Conservation (phyloP, 1,140 invertebrate genomes). For the Philopotamus ludificatus region DNA sequence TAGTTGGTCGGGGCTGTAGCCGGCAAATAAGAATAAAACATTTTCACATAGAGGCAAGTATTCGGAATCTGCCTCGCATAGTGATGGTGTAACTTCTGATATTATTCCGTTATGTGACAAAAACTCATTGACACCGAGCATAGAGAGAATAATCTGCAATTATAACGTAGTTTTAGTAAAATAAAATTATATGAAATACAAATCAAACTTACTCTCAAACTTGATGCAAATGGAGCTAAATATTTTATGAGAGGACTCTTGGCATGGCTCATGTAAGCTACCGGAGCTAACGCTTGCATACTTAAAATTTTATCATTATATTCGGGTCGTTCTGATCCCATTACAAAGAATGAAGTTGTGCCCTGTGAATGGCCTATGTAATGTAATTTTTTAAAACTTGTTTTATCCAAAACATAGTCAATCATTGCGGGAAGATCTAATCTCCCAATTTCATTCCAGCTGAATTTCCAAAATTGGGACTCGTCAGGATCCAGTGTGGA, state of each 20-base stretch:
- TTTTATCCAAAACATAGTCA: slow-evolving; percentile 65
- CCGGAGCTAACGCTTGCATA: slow-evolving; percentile 69
- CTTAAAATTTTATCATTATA: slow-evolving; percentile 65
- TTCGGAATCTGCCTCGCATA: slow-evolving; percentile 55
- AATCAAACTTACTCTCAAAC: neutral
- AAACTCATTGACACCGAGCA: neutral
- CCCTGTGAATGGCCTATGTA: slow-evolving; percentile 74
- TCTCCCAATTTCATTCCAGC: slow-evolving; percentile 76
- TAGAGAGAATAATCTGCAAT: neutral
- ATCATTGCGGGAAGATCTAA: slow-evolving; percentile 77
- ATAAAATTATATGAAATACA: neutral
- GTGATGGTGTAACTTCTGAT: neutral
- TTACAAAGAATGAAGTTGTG: slow-evolving; percentile 65
- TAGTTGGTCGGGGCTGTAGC: slow-evolving; percentile 56
- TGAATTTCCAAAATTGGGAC: slow-evolving; percentile 73
- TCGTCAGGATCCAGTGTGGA: slow-evolving; percentile 57
- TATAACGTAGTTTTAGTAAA: neutral
- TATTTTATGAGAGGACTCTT: slow-evolving; percentile 56
- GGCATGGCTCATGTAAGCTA: slow-evolving; percentile 62
- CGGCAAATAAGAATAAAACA: slow-evolving; percentile 59
- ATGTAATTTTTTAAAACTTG: slow-evolving; percentile 59
- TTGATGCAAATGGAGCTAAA: slow-evolving; percentile 45
- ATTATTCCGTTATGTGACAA: neutral
- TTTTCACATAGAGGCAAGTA: slow-evolving; percentile 59
- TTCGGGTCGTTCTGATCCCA: slow-evolving; percentile 60